phyloP scores from a whole-genome alignment of 1,140 invertebrate genomes.

The Heliconius hermathena region DNA sequence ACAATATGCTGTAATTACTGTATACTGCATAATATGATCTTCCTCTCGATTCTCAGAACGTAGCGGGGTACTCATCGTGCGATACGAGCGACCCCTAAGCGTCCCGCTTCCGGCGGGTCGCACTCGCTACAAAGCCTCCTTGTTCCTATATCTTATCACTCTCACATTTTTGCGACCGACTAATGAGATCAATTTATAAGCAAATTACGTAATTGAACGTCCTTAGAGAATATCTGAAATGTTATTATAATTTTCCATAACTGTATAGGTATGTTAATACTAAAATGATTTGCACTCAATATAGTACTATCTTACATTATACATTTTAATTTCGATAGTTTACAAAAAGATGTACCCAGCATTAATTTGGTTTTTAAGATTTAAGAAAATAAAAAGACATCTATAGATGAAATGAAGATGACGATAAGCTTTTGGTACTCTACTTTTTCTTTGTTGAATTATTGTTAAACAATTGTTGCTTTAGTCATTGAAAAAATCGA shows the following conservation, averaged over 20 bases:
- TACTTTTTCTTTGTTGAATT: too few relatives aligned
- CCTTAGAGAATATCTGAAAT: not conserved
- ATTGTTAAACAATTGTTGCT: too few relatives aligned
- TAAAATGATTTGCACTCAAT: too few relatives aligned
- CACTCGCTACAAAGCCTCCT: conserved; percentile 62
- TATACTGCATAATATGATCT: conserved; percentile 3
- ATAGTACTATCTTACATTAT: too few relatives aligned
- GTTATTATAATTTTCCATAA: not conserved
- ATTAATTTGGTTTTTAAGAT: not conserved
- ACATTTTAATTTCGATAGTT: not conserved
- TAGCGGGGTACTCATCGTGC: conserved; percentile 38
- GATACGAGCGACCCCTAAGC: conserved; percentile 47
- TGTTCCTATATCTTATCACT: conserved; percentile 73
- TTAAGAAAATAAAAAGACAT: not conserved
- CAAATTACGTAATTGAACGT: conserved; percentile 60
- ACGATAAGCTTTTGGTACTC: too few relatives aligned
- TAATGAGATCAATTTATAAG: conserved; percentile 66
- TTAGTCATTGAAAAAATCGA: too few relatives aligned
- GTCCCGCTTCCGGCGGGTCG: conserved; percentile 53
- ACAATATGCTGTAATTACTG: conserved; percentile 3
- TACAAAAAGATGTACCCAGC: not conserved
- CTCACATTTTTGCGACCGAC: conserved; percentile 66
- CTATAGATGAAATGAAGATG: not conserved
- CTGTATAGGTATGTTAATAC: too few relatives aligned
- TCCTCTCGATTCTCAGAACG: conserved; percentile 41